These are phyloP conservation scores for Zaprionus bogoriensis DNA, from an alignment of 2,888 invertebrate genomes.

Conservation along the genomic window DNA sequence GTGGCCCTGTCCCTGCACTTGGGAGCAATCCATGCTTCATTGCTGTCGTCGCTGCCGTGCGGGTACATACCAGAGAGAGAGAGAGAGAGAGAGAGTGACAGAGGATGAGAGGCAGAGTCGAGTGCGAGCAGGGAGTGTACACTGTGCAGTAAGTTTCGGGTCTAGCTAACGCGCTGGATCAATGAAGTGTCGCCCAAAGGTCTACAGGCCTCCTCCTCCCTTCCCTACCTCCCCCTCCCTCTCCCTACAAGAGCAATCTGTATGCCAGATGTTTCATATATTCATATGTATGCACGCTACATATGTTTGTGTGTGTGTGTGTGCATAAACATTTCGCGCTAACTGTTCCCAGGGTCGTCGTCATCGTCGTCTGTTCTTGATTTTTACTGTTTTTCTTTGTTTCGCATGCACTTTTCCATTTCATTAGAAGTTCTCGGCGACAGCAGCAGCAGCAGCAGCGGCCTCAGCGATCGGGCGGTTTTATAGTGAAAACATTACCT, in stretches of 20 bases:
- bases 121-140: constrained; percentile 3
- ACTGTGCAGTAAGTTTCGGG: constrained; percentile 45
- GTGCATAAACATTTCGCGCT: constrained; percentile 46
- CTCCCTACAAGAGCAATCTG: constrained; percentile 49
- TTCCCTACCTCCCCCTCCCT: not conserved
- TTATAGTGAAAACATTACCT: constrained; percentile 24
- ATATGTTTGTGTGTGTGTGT: not conserved
- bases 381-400: constrained; percentile 51
- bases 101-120: no score
- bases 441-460: constrained; percentile 12
- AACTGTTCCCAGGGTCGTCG: constrained; percentile 58
- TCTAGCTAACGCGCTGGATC: constrained; percentile 31
- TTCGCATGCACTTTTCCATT: constrained; percentile 48
- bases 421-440: constrained; percentile 50
- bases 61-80: no score
- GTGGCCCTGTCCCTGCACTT: constrained; percentile 52
- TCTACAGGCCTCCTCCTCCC: constrained; percentile 16
- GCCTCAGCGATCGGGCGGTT: constrained; percentile 3
- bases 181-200: constrained; percentile 51
- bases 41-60: constrained; percentile 23
- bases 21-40: constrained; percentile 46
- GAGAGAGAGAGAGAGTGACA: no score
- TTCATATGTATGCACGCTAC: not conserved
- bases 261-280: constrained; percentile 62
- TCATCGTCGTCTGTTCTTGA: constrained; percentile 38